Evolutionary conservation across 2,113 vertebrate species (phyloP), one percentile per base, ranked within the genome.

Genomic region (Oreocharis arfaki): DNA sequence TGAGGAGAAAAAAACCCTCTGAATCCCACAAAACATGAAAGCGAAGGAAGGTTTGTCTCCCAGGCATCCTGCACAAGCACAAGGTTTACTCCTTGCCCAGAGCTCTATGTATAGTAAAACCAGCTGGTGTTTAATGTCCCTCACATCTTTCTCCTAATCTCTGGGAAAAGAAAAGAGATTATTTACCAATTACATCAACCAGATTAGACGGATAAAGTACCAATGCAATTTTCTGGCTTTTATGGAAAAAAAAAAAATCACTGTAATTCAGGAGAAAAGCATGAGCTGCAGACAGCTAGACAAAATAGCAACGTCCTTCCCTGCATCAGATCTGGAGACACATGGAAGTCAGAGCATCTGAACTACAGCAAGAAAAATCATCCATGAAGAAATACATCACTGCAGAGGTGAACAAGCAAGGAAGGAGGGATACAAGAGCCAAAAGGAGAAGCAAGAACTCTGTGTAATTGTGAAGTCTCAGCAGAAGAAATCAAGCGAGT

Each of bases 401-500:
- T 60, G 63, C 65, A 84, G 83, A 80, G 87, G 89, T 89, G 49
- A 95, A 37, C 86, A 81, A 85, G 87, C 18, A 81, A 93, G 71
- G 94, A 39, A 26, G 65, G 69, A 88, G 82, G 57, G 71, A 96
- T 74, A 83, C 42, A 83, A 89, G 73, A 98, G 73, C 64, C 56
- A 84, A 92, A 96, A 94, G 42, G 77, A 92, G 93, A 95, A 92
- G 68, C 27, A 77, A 91, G 85, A 95, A 94, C 68, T 95, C 87
- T 61, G 10, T 76, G 64, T 61, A 93, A 96, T 28, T 96, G 81
- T 78, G 76, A 97, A 91, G 80, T 47, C 41, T 84, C 71, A 91
- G 73, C 73, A 83, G 65, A 89, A 88, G 70, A 92, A 93, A 93
- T 81, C 21, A 92, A 95, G 95, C 82, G 82, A 98, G 95, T 97